Percentiles rank a stretch among this genome's conserved stretches.
Evolutionary conservation across 1,140 invertebrate genomes (phyloP).

Genomic region (Aphaenogaster ashmeadi): DNA sequence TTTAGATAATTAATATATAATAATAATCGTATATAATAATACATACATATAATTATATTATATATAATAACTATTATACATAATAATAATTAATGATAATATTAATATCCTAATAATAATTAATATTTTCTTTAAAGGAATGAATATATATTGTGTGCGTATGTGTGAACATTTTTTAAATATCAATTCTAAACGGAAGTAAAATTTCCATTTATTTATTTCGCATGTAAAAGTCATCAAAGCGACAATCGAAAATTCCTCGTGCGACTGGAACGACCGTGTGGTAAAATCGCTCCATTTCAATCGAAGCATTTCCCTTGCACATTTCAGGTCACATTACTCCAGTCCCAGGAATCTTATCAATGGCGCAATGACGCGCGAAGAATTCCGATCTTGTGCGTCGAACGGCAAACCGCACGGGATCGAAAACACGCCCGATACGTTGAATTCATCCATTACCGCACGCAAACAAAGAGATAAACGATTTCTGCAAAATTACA

Average conservation of each 20-base stretch:
- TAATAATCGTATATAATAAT: neutral
- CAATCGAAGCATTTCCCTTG: neutral
- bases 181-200: neutral
- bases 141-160: neutral
- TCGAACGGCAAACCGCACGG: neutral
- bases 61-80: too few species aligned
- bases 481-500: constrained; percentile 21
- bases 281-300: neutral
- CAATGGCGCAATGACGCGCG: constrained; percentile 8
- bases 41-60: too few species aligned
- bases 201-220: neutral
- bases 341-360: neutral
- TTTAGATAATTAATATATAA: neutral
- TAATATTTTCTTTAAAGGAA: neutral
- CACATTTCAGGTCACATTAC: neutral
- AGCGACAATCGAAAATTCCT: neutral
- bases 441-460: constrained; percentile 19
- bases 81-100: too few species aligned
- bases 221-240: neutral
- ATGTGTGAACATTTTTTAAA: neutral
- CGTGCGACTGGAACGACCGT: neutral
- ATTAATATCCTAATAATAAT: neutral
- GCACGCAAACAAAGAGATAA: constrained; percentile 34
- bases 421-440: constrained; percentile 24
- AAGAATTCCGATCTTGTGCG: constrained; percentile 28